A percentile compares a stretch with the other conserved stretches of the same genome.
Evolutionary conservation across 2,113 vertebrate species (phyloP).

Genomic region (Falcunculus frontatus): DNA sequence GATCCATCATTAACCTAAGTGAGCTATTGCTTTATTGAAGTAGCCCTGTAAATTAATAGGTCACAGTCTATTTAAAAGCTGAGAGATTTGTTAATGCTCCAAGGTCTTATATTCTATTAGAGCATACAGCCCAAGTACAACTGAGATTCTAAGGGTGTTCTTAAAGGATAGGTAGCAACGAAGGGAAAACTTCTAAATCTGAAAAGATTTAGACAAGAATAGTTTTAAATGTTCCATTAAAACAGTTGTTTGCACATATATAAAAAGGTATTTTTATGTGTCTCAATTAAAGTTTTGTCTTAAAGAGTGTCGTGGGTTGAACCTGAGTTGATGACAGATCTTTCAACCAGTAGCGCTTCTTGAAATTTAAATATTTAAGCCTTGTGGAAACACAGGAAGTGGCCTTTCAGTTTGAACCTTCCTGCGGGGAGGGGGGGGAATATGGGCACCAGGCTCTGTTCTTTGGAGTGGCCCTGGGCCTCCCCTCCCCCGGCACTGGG

Average conservation of each 20-base stretch:
- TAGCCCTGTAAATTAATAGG: slow-evolving; percentile 67
- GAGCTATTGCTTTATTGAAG: slow-evolving; percentile 62
- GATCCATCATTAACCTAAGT: slow-evolving; percentile 74
- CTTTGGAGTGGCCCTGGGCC: no score
- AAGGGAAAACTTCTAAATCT: not conserved
- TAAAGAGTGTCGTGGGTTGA: no score
- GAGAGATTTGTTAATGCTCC: slow-evolving; percentile 70
- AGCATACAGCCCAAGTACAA: not conserved
- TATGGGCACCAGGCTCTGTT: no score
- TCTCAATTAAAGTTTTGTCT: not conserved
- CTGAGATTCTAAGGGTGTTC: not conserved
- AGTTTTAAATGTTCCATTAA: not conserved
- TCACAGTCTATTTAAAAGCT: slow-evolving; percentile 68
- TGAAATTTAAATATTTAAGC: no score
- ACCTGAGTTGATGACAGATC: no score
- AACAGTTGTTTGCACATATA: not conserved
- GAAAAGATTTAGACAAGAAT: not conserved
- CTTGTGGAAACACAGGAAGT: no score
- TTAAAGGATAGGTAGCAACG: not conserved
- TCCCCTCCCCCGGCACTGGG: no score
- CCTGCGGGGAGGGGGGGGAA: no score
- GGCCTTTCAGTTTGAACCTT: no score
- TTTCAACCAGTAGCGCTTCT: no score
- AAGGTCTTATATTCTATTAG: slow-evolving; percentile 53
- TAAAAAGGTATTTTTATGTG: not conserved